Conservation (phyloP, 2,113 vertebrate genomes). For the Sisor rabdophorus region DNA sequence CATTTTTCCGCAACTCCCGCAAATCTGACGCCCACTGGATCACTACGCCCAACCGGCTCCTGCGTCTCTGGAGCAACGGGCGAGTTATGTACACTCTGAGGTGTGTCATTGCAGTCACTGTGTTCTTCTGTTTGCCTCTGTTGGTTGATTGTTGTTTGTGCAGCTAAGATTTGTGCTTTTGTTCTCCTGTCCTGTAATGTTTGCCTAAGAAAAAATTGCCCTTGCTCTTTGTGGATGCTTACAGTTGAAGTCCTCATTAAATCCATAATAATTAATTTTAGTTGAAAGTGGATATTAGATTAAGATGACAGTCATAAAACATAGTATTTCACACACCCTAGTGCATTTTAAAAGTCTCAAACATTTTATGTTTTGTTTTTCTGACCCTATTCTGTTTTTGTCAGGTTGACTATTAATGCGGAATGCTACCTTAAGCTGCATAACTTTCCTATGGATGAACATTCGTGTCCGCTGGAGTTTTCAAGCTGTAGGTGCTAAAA, state of each 20-base stretch:
- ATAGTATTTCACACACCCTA: slow-evolving; percentile 19
- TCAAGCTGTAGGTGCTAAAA: slow-evolving; percentile 91
- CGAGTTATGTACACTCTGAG: slow-evolving; percentile 92
- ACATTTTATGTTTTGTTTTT: slow-evolving; percentile 45
- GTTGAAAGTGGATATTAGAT: slow-evolving; percentile 15
- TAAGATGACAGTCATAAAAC: slow-evolving; percentile 36
- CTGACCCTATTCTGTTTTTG: slow-evolving; percentile 65
- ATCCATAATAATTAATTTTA: slow-evolving; percentile 41
- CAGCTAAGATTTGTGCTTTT: slow-evolving; percentile 54
- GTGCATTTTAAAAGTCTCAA: slow-evolving; percentile 38
- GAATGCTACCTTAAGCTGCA: slow-evolving; percentile 99
- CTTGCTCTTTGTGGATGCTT: slow-evolving; percentile 45
- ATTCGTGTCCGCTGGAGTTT: slow-evolving; percentile 96
- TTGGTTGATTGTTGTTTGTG: slow-evolving; percentile 53
- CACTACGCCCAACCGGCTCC: slow-evolving; percentile 93
- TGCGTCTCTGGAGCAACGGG: slow-evolving; percentile 91
- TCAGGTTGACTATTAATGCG: slow-evolving; percentile 97
- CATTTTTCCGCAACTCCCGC: slow-evolving; percentile 95
- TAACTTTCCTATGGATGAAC: slow-evolving; percentile 98
- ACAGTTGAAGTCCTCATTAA: slow-evolving; percentile 32
- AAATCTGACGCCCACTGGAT: slow-evolving; percentile 98
- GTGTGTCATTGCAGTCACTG: slow-evolving; percentile 59
- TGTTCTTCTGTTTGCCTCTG: not conserved
- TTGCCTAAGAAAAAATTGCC: slow-evolving; percentile 25
- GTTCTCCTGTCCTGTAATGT: slow-evolving; percentile 49